These are phyloP conservation scores for Acanthosepion esculentum DNA, from an alignment of 2,888 invertebrate genomes.

Conservation along the genomic window DNA sequence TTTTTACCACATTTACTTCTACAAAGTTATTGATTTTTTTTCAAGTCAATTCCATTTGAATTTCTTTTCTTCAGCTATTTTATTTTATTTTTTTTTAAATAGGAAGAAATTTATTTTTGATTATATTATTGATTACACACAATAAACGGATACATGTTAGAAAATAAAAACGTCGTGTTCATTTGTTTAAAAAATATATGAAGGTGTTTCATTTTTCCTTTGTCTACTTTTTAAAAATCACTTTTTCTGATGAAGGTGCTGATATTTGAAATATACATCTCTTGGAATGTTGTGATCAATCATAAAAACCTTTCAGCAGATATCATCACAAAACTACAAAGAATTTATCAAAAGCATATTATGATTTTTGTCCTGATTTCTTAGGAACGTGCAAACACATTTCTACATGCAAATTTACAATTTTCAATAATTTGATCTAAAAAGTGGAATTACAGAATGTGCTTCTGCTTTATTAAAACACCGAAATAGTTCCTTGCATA, in stretches of 20 bases:
- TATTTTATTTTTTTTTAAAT: background rate
- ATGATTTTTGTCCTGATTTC: no score
- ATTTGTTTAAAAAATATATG: background rate
- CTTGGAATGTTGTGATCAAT: background rate
- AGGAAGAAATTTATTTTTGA: background rate
- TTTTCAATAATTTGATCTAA: no score
- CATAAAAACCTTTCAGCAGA: background rate
- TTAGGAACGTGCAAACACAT: background rate
- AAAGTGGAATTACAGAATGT: no score
- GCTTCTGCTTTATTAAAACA: no score
- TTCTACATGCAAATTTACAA: background rate
- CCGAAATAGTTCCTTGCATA: no score
- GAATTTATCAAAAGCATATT: no score
- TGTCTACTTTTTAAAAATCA: background rate
- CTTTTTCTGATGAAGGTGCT: background rate
- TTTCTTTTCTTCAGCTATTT: background rate
- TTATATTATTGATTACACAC: background rate
- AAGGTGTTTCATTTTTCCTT: background rate
- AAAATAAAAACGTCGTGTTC: background rate
- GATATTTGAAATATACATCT: no score
- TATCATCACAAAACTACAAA: no score
- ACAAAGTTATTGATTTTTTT: background rate
- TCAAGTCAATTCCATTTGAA: background rate
- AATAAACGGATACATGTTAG: background rate
- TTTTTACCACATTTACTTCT: background rate